Evolutionary conservation across 2,888 invertebrate genomes (phyloP).

Genomic region (Pandemis cinnamomeana): DNA sequence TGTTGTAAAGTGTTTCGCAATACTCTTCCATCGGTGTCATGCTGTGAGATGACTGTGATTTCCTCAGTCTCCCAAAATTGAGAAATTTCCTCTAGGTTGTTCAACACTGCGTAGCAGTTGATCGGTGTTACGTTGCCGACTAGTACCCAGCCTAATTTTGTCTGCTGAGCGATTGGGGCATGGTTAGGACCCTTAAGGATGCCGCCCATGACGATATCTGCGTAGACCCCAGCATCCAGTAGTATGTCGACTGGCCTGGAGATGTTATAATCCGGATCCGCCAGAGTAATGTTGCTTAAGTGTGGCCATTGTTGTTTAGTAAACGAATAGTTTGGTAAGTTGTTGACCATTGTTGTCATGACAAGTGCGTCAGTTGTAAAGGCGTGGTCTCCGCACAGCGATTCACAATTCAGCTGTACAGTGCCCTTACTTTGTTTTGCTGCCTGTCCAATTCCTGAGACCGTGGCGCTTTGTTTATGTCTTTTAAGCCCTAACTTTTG

Average conservation of each 20-base stretch:
- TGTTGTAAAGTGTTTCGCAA: conserved; percentile 1
- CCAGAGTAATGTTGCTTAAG: conserved; percentile 25
- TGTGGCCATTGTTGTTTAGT: conserved; percentile 29
- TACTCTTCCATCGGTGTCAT: background rate
- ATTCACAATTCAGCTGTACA: conserved; percentile 23
- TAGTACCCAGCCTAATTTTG: conserved; percentile 40
- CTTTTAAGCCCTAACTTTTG: conserved; percentile 31
- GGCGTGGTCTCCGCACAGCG: conserved; percentile 28
- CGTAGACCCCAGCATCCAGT: conserved; percentile 36
- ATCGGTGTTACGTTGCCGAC: conserved; percentile 14
- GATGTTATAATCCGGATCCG: conserved; percentile 40
- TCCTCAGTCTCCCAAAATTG: conserved; percentile 30
- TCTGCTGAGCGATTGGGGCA: conserved; percentile 39
- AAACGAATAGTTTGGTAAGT: conserved; percentile 38
- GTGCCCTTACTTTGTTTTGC: conserved; percentile 30
- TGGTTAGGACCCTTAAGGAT: conserved; percentile 17
- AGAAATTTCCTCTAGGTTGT: background rate
- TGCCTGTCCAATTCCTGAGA: conserved; percentile 33
- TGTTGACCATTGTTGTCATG: conserved; percentile 33
- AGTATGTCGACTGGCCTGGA: conserved; percentile 39
- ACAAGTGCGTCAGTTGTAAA: conserved; percentile 32
- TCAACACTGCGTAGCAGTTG: conserved; percentile 18
- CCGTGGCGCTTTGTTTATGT: conserved; percentile 16
- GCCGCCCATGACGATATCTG: conserved; percentile 38
- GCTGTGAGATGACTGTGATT: background rate